Conservation (phyloP, 2,113 vertebrate species). For the Ochotona curzoniae region DNA sequence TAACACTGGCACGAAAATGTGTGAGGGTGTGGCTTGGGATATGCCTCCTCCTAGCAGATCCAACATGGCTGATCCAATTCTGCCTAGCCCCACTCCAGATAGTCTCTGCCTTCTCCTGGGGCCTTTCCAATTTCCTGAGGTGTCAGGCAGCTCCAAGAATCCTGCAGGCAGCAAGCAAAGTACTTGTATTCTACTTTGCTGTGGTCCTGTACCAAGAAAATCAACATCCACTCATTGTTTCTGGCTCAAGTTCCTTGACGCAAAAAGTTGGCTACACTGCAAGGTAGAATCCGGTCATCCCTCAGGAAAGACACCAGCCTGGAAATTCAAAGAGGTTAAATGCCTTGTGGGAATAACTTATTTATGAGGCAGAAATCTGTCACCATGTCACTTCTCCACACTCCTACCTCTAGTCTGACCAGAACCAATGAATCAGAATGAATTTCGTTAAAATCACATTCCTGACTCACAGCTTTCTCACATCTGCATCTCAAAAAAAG, state of each 20-base stretch:
- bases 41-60: constrained; percentile 10
- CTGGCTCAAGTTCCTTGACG: neutral
- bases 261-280: neutral
- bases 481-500: neutral
- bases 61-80: neutral
- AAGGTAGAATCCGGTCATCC: neutral
- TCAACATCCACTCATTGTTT: neutral
- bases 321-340: neutral
- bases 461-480: neutral
- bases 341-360: neutral
- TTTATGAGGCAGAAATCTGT: neutral
- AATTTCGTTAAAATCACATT: constrained; percentile 8
- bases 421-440: neutral
- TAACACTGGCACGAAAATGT: neutral
- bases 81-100: neutral
- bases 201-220: constrained; percentile 23
- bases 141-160: neutral
- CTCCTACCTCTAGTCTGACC: neutral
- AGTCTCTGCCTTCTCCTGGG: neutral
- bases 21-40: neutral
- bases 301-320: neutral
- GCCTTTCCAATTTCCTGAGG: constrained; percentile 22
- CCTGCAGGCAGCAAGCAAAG: neutral
- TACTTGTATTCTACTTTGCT: neutral
- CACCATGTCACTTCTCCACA: neutral